A percentile compares a stretch with the other conserved stretches of the same genome.
These are phyloP conservation scores for Protosalanx chinensis DNA, from an alignment of 2,797 vertebrate species.

Conservation along the genomic window DNA sequence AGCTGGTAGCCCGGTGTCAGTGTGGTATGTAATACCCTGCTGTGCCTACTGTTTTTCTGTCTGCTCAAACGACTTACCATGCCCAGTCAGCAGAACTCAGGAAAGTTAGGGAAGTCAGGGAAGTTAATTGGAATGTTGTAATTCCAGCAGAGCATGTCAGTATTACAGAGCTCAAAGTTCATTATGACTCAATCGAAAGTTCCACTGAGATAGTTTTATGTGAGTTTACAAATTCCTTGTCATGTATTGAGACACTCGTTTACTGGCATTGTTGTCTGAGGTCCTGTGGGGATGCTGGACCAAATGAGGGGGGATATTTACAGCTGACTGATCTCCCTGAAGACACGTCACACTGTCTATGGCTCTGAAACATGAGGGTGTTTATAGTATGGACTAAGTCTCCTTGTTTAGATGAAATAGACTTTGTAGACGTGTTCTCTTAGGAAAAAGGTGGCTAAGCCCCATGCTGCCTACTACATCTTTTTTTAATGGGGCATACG, in stretches of 20 bases:
- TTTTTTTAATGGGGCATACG: slow-evolving; percentile 33
- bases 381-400: background rate
- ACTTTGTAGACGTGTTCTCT: slow-evolving; percentile 23
- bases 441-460: slow-evolving; percentile 10
- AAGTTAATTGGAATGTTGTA: slow-evolving; percentile 38
- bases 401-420: background rate
- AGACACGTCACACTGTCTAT: background rate
- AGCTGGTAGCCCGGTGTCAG: slow-evolving; percentile 6
- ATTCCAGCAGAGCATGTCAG: slow-evolving; percentile 21
- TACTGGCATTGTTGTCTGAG: background rate
- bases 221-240: slow-evolving; percentile 14
- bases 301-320: slow-evolving; percentile 9
- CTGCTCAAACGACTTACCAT: slow-evolving; percentile 25
- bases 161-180: slow-evolving; percentile 6
- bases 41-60: slow-evolving; percentile 26
- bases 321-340: slow-evolving; percentile 1
- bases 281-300: background rate
- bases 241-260: slow-evolving; percentile 7
- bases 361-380: background rate
- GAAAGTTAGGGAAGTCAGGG: too few species aligned
- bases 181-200: slow-evolving; percentile 15
- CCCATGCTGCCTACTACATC: slow-evolving; percentile 30
- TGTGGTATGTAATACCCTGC: slow-evolving; percentile 28
- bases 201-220: slow-evolving; percentile 21
- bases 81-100: slow-evolving; percentile 54